Evolutionary conservation across 2,113 vertebrate species (phyloP).

Genomic region (Melanocharis versteri): DNA sequence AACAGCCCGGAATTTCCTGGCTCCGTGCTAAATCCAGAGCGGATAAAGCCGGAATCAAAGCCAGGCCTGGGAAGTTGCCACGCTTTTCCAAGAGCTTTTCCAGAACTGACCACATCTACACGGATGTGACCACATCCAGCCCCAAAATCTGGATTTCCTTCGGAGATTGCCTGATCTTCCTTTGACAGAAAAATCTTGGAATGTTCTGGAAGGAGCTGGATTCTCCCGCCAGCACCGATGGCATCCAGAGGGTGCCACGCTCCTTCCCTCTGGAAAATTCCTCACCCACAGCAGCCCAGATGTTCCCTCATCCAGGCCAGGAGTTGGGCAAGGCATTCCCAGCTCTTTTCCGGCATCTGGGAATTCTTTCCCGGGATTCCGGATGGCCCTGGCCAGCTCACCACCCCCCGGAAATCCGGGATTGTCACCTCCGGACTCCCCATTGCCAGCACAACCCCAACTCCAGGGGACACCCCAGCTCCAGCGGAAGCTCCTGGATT

Average conservation of each 20-base stretch:
- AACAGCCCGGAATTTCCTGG: not conserved
- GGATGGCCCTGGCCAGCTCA: not conserved
- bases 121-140: accelerated
- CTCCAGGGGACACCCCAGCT: accelerated
- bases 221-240: accelerated
- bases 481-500: not conserved
- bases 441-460: no score
- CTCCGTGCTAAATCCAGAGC: no score
- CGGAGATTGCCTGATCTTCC: not conserved
- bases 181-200: accelerated
- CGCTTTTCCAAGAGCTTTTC: not conserved
- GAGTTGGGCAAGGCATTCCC: not conserved
- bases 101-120: not conserved
- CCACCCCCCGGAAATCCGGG: not conserved
- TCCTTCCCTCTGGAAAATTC: not conserved
- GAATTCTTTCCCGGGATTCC: accelerated
- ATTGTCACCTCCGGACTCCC: not conserved
- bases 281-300: not conserved
- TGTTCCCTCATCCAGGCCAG: accelerated
- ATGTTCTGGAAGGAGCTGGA: not conserved
- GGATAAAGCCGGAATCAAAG: not conserved
- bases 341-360: not conserved
- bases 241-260: accelerated
- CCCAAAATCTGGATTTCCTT: not conserved
- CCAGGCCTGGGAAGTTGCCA: accelerated